Conservation (phyloP, 2,888 invertebrate genomes). For the Ashinkailepas kermadecensis region DNA sequence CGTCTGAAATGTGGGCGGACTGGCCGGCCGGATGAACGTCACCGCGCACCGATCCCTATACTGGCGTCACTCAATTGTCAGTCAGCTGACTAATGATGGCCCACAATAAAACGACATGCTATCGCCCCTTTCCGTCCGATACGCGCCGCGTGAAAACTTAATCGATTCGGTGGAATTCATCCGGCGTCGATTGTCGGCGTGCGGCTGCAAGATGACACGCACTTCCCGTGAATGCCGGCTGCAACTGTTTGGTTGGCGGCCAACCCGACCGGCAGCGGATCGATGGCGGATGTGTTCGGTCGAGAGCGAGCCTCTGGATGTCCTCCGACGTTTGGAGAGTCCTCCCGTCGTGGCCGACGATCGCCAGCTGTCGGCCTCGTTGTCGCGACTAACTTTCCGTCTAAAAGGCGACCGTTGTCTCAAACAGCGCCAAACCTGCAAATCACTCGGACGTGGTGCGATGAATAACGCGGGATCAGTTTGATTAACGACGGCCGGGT, state of each 20-base stretch:
- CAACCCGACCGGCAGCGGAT: neutral
- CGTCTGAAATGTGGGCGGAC: neutral
- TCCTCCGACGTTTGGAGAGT: too few relatives aligned
- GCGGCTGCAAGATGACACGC: constrained; percentile 9
- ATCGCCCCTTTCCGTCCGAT: neutral
- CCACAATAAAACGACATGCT: neutral
- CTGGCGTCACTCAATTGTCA: neutral
- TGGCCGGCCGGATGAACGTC: neutral
- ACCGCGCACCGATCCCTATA: neutral
- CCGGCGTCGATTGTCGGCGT: neutral
- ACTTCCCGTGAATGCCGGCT: neutral
- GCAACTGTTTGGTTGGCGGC: neutral
- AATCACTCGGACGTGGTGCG: neutral
- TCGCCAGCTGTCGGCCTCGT: neutral
- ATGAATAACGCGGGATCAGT: constrained; percentile 7
- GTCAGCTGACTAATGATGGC: neutral
- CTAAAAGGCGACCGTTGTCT: neutral
- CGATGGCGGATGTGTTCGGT: neutral
- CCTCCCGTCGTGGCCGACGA: too few relatives aligned
- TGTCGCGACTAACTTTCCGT: too few relatives aligned
- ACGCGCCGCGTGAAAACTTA: constrained; percentile 1
- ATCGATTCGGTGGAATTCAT: neutral
- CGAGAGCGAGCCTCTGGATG: too few relatives aligned
- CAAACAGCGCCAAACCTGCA: neutral
- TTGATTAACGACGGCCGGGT: neutral